A percentile compares a stretch with the other conserved stretches of the same genome.
These are phyloP conservation scores for Euleptes europaea DNA, from an alignment of 2,113 vertebrate genomes.

Conservation along the genomic window DNA sequence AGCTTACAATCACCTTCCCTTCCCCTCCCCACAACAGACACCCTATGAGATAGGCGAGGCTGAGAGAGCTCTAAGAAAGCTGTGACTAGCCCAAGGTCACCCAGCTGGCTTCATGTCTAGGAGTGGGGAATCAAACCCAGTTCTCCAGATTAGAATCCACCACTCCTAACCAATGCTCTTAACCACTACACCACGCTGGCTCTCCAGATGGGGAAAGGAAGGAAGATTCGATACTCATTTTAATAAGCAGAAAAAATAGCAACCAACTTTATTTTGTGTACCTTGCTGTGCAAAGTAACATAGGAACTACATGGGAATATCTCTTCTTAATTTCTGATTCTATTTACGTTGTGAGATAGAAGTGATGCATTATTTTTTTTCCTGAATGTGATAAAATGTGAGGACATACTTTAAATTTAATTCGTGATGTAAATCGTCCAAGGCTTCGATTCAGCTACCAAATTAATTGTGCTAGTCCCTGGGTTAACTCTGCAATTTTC, in stretches of 20 bases:
- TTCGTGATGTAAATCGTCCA: not conserved
- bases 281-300: not conserved
- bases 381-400: not conserved
- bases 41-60: no score
- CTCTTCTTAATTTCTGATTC: not conserved
- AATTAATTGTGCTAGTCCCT: constrained; percentile 6
- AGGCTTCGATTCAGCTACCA: not conserved
- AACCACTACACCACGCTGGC: no score
- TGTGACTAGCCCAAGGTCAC: no score
- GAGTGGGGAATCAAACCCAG: no score
- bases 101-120: no score
- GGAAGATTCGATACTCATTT: not conserved
- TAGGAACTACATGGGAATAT: not conserved
- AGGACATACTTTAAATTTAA: not conserved
- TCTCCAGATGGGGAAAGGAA: not conserved
- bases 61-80: no score
- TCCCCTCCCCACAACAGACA: no score
- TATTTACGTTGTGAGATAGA: not conserved
- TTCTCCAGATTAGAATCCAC: no score
- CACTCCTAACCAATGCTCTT: no score
- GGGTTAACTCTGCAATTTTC: not conserved
- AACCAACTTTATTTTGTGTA: not conserved
- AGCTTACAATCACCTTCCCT: no score
- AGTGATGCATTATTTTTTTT: rapidly evolving
- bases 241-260: not conserved